Evolutionary conservation across 1,140 invertebrate genomes (phyloP), one percentile per base, ranked within the genome.

Genomic region (Pinna nobilis): DNA sequence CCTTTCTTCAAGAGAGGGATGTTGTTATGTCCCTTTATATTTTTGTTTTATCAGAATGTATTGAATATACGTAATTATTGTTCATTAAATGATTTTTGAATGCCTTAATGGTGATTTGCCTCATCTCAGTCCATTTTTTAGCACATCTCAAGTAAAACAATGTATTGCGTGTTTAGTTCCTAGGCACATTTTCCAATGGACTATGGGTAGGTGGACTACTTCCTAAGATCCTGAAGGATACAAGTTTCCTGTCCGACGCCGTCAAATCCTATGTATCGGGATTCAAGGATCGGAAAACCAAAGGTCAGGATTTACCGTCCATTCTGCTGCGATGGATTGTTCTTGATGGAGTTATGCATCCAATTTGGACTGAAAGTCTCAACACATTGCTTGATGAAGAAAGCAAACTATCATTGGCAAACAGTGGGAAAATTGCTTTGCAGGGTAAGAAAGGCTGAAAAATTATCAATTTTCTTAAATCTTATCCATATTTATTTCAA

Each of bases 121-220:
- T n/a, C n/a, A n/a, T n/a, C n/a, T n/a, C n/a, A n/a, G n/a, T n/a
- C n/a, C n/a, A n/a, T n/a, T n/a, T n/a, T n/a, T n/a, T n/a, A n/a
- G n/a, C n/a, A n/a, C n/a, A n/a, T n/a, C n/a, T n/a, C n/a, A 20
- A 47, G 15, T 2, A 47, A 4, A 47, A 47, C 28, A 50, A 50
- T 50, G 20, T 1, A 20, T 59, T n/a, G n/a, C n/a, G 20, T 37
- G 79, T 79, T 25, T 67, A 88, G 87, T 74, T 88, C 23, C 72
- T 88, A 49, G 87, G 87, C 28, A 67, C 74, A n/a, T 86, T 84
- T 67, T 66, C 67, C 18, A 68, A 83, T 61, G 83, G 84, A 4
- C 32, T 87, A 33, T 88, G 87, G 87, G 65, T 82, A 20, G 78
- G 81, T n/a, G 87, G 87, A 15, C 47, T 87, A 9, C 68, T 88